Evolutionary conservation across 2,113 vertebrate genomes (phyloP), one percentile per base, ranked within the genome.

Genomic region (Dicrurus megarhynchus): DNA sequence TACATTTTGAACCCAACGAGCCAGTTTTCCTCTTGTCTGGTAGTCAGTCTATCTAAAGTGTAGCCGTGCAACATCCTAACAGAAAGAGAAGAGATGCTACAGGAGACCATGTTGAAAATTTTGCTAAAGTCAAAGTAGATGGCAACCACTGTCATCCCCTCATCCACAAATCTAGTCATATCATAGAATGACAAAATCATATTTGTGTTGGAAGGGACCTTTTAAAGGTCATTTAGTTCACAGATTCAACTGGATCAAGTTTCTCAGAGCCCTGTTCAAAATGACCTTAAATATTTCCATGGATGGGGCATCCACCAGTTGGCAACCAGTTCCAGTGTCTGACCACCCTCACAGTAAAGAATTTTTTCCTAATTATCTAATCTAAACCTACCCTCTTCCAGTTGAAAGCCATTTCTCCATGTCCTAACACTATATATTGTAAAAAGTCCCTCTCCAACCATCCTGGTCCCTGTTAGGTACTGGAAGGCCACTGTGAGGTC

Each of bases 111-210:
- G 16, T 0, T 23, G n/a, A 83, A 83, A 75, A 61, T 21, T 32
- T 67, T 79, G 4, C 21, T 53, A 14, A 79, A 88, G n/a, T 52
- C 46, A 56, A 78, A 26, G 7, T 13, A 55, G 28, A 27, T 22
- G 9, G 24, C 26, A 55, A 55, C 13, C 0, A 0, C 26, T 55
- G 20, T 3, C 24, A 23, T 56, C 1, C 8, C 7, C 6, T 78
- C 22, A 47, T 52, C 13, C 23, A 42, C 17, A 65, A 56, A 56
- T 33, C 18, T 50, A 50, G 3, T 33, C 0, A 37, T 71, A 86
- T 53, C 17, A 21, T 49, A 37, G 17, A 64, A 64, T 57, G 33
- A 65, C 6, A 73, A 71, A 80, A 80, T 19, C 0, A 0, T 44
- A 18, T 13, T 42, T 44, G 5, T 57, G 7, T 50, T 65, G 10